A percentile compares a stretch with the other conserved stretches of the same genome.
Evolutionary conservation across 2,113 vertebrate genomes (phyloP).

Genomic region (Actinemys pallida): DNA sequence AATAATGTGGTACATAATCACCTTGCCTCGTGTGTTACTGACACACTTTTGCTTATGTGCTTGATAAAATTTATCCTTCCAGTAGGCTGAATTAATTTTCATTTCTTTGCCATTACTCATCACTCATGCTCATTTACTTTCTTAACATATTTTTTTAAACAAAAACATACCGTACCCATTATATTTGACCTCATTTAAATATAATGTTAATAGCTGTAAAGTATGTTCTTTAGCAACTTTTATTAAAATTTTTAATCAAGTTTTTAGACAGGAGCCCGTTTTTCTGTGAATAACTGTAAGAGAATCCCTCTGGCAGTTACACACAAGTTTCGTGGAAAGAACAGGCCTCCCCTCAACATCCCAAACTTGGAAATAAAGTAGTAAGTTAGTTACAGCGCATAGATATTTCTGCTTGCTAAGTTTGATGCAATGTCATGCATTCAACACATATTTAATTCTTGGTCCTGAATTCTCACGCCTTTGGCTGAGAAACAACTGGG

Average conservation of each 20-base stretch:
- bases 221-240: neutral
- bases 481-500: neutral
- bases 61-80: neutral
- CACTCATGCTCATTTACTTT: neutral
- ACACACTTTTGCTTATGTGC: neutral
- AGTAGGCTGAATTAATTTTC: constrained; percentile 21
- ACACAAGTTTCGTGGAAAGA: neutral
- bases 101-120: neutral
- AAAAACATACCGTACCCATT: neutral
- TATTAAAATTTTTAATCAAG: neutral
- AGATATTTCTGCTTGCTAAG: neutral
- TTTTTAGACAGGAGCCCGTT: neutral
- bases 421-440: neutral
- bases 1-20: neutral
- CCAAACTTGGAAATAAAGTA: neutral
- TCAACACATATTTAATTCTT: neutral
- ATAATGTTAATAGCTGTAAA: neutral
- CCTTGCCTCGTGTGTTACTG: neutral
- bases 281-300: neutral
- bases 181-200: neutral
- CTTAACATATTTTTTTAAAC: neutral
- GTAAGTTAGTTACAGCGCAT: neutral
- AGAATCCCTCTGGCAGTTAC: neutral
- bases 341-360: neutral
- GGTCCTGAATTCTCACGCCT: neutral